Percentiles rank a stretch among this genome's conserved stretches.
phyloP scores from a whole-genome alignment of 2,888 invertebrate species.

The Plutella xylostella region DNA sequence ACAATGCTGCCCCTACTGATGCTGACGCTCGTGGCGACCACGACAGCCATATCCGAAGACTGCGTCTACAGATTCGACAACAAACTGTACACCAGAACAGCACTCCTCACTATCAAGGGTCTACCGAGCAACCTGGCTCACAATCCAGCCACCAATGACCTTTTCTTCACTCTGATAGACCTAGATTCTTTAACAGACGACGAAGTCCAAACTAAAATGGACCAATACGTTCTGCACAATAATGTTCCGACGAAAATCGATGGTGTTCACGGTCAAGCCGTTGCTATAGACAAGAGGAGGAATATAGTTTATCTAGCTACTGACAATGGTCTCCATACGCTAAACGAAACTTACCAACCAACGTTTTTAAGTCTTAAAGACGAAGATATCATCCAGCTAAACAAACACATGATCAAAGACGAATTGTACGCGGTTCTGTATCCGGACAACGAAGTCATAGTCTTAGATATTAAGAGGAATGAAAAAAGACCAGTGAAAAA shows the following conservation, averaged over 20 bases:
- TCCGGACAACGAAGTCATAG: conserved; percentile 49
- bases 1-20: conserved; percentile 39
- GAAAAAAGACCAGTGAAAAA: conserved; percentile 42
- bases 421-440: conserved; percentile 45
- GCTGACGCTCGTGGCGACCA: conserved; percentile 24
- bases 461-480: conserved; percentile 37
- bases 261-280: conserved; percentile 48
- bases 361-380: conserved; percentile 43
- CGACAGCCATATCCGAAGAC: conserved; percentile 25
- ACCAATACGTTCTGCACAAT: conserved; percentile 45
- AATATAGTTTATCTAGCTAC: conserved; percentile 48
- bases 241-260: conserved; percentile 43
- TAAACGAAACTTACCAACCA: conserved; percentile 41
- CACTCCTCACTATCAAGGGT: conserved; percentile 48
- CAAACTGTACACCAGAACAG: conserved; percentile 31
- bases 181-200: conserved; percentile 50
- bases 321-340: conserved; percentile 41
- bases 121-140: conserved; percentile 50
- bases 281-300: conserved; percentile 41
- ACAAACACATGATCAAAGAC: conserved; percentile 36
- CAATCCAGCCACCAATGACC: conserved; percentile 38
- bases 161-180: conserved; percentile 53
- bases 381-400: conserved; percentile 54
- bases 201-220: conserved; percentile 55
- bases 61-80: conserved; percentile 39